Percentiles rank a stretch among this genome's conserved stretches.
Conservation (phyloP, 1,140 invertebrate species). For the Micrasema longulum region DNA sequence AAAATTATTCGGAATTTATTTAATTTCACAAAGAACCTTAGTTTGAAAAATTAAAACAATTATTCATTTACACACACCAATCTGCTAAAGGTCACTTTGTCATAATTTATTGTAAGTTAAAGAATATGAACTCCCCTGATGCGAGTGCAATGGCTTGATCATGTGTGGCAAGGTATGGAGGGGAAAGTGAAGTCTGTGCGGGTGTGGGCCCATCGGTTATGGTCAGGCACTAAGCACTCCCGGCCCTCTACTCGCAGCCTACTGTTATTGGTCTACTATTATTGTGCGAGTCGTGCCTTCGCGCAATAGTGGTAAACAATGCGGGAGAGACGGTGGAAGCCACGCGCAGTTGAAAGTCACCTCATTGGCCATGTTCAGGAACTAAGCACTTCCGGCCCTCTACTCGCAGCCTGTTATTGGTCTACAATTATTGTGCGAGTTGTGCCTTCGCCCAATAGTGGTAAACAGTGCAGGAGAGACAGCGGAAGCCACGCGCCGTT, state of each 20-base stretch:
- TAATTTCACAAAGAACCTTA: constrained; percentile 14
- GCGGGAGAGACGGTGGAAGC: background rate
- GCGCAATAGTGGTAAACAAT: background rate
- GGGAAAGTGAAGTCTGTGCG: background rate
- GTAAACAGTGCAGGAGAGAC: background rate
- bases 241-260: constrained; percentile 41
- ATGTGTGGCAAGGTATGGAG: constrained; percentile 42
- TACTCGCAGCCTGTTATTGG: constrained; percentile 40
- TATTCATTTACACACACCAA: constrained; percentile 25
- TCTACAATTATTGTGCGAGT: constrained; percentile 47
- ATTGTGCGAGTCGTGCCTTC: constrained; percentile 1
- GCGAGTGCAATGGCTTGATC: constrained; percentile 35
- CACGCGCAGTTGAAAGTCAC: background rate
- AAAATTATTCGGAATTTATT: background rate
- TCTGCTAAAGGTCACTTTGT: constrained; percentile 33
- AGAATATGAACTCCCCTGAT: constrained; percentile 25
- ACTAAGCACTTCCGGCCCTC: constrained; percentile 50
- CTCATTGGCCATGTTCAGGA: constrained; percentile 42
- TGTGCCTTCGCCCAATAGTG: background rate
- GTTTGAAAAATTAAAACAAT: constrained; percentile 21
- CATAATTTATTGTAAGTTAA: constrained; percentile 29
- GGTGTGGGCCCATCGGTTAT: background rate
- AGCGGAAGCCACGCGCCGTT: background rate
- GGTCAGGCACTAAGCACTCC: constrained; percentile 53
- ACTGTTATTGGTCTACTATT: constrained; percentile 46